A percentile compares a stretch with the other conserved stretches of the same genome.
These are phyloP conservation scores for Lasioglossum lativentre DNA, from an alignment of 2,888 invertebrate species.

Conservation along the genomic window DNA sequence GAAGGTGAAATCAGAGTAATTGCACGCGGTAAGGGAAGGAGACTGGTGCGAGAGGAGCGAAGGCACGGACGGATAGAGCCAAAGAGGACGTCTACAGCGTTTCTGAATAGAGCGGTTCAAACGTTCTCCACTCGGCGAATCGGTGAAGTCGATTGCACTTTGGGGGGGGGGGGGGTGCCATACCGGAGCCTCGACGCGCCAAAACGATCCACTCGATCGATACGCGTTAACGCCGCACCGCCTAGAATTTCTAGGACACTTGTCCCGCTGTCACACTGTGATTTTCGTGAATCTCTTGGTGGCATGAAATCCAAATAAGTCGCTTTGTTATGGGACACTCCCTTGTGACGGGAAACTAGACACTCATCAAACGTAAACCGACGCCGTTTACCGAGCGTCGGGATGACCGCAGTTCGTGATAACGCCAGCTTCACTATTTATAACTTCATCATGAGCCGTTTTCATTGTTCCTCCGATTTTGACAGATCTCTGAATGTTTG, in stretches of 20 bases:
- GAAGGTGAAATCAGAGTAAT: slow-evolving; percentile 54
- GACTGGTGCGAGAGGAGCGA: background rate
- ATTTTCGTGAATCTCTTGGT: slow-evolving; percentile 64
- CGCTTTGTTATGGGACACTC: slow-evolving; percentile 44
- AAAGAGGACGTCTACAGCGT: slow-evolving; percentile 39
- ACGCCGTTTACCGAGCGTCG: background rate
- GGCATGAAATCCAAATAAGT: slow-evolving; percentile 56
- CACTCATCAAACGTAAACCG: slow-evolving; percentile 38
- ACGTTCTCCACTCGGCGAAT: slow-evolving; percentile 42
- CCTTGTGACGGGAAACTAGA: slow-evolving; percentile 36
- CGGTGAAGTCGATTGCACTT: slow-evolving; percentile 57
- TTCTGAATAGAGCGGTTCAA: slow-evolving; percentile 43
- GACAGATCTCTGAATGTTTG: background rate
- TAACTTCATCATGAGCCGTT: background rate
- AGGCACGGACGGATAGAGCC: background rate
- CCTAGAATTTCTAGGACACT: slow-evolving; percentile 66
- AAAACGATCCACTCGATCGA: slow-evolving; percentile 74
- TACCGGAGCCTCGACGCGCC: slow-evolving; percentile 56
- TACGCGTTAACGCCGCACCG: slow-evolving; percentile 63
- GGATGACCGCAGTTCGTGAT: background rate
- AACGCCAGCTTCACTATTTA: background rate
- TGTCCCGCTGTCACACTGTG: slow-evolving; percentile 60
- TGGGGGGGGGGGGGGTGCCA: slow-evolving; percentile 32
- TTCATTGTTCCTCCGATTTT: background rate
- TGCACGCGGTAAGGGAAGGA: slow-evolving; percentile 34